Evolutionary conservation across 2,113 vertebrate species (phyloP).

Genomic region (Python bivittatus): DNA sequence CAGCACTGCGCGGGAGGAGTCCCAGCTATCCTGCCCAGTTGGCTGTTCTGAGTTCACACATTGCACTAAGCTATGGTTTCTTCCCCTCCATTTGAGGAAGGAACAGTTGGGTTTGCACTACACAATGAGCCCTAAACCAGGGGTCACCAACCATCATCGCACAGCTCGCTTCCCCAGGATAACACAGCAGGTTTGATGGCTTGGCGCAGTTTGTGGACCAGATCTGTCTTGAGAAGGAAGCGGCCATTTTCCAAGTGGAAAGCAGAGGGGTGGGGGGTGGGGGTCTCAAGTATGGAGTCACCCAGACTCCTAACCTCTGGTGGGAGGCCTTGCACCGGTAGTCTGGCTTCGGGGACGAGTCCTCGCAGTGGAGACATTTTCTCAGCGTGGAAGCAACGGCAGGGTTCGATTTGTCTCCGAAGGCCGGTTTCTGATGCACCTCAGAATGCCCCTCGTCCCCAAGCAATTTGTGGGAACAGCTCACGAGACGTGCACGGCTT

Average conservation of each 20-base stretch:
- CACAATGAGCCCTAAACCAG: neutral
- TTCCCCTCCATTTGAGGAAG: neutral
- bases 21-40: neutral
- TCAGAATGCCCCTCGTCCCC: rapidly evolving
- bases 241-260: neutral
- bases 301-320: too few species aligned
- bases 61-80: neutral
- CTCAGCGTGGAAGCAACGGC: neutral
- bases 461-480: neutral
- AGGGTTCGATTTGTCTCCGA: neutral
- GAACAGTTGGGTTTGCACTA: neutral
- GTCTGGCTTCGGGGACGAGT: neutral
- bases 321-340: too few species aligned
- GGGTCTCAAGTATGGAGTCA: neutral
- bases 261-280: neutral
- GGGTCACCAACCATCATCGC: neutral
- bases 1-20: neutral
- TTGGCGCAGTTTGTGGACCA: neutral
- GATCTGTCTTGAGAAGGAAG: neutral
- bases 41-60: neutral
- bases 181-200: neutral
- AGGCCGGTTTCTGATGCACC: neutral
- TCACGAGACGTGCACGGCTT: neutral
- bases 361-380: neutral
- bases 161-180: neutral